Percentiles rank a stretch among this genome's conserved stretches.
Conservation (phyloP, 2,113 vertebrate genomes). For the Seriola aureovittata region DNA sequence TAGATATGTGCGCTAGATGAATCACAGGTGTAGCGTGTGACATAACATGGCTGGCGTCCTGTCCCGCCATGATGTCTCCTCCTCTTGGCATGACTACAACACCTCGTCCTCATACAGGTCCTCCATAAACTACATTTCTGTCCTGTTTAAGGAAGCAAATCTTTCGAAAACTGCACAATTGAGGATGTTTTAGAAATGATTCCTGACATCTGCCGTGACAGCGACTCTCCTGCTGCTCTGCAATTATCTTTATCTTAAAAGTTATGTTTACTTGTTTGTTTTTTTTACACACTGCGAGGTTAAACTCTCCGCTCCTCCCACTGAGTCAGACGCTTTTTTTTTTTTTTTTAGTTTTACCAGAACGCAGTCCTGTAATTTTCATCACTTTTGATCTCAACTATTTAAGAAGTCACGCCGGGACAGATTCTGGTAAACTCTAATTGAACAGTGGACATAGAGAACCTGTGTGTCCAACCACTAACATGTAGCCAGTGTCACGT, state of each 20-base stretch:
- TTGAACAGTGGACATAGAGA: slow-evolving; percentile 15
- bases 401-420: background rate
- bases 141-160: too few relatives aligned
- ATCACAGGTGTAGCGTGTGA: too few relatives aligned
- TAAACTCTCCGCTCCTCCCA: background rate
- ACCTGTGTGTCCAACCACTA: slow-evolving; percentile 23
- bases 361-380: slow-evolving; percentile 40
- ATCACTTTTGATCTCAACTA: slow-evolving; percentile 10
- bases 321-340: slow-evolving; percentile 24
- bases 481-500: slow-evolving; percentile 14
- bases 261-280: slow-evolving; percentile 5
- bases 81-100: too few relatives aligned
- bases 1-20: too few relatives aligned
- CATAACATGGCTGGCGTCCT: too few relatives aligned
- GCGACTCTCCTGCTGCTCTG: background rate
- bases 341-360: background rate
- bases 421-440: slow-evolving; percentile 31
- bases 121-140: too few relatives aligned
- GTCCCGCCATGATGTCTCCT: too few relatives aligned
- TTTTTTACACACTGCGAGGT: too few relatives aligned
- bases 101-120: too few relatives aligned
- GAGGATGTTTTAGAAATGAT: too few relatives aligned
- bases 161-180: too few relatives aligned
- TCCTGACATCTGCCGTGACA: background rate
- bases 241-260: background rate